These are phyloP conservation scores for Apodemia hepburni DNA, from an alignment of 2,888 invertebrate genomes.

Conservation along the genomic window DNA sequence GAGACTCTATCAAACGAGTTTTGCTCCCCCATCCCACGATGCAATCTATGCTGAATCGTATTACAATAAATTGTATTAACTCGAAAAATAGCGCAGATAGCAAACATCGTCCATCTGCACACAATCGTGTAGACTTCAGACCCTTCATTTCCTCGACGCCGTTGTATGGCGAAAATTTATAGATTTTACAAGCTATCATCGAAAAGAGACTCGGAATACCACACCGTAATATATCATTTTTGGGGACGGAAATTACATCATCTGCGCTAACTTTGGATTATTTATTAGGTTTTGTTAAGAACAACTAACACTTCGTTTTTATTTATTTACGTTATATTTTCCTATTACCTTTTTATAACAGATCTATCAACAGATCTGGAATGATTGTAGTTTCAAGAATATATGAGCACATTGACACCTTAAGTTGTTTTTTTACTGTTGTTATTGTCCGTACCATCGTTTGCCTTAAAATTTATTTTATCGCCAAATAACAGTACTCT, in stretches of 20 bases:
- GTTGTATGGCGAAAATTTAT: conserved; percentile 66
- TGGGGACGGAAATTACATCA: conserved; percentile 67
- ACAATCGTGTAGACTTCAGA: conserved; percentile 56
- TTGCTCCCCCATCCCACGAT: conserved; percentile 73
- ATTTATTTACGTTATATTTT: too few relatives aligned
- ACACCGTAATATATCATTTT: conserved; percentile 72
- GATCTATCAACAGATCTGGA: too few relatives aligned
- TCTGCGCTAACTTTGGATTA: conserved; percentile 50
- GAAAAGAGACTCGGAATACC: conserved; percentile 63
- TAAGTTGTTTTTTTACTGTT: too few relatives aligned
- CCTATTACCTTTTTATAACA: too few relatives aligned
- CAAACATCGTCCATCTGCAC: conserved; percentile 79
- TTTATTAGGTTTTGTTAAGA: conserved; percentile 27
- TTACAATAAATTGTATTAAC: conserved; percentile 81
- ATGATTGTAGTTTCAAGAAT: too few relatives aligned
- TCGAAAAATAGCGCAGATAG: conserved; percentile 78
- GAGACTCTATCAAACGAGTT: conserved; percentile 79
- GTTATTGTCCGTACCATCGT: too few relatives aligned
- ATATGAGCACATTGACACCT: too few relatives aligned
- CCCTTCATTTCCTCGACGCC: conserved; percentile 60
- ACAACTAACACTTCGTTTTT: neutral
- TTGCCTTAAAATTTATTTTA: too few relatives aligned
- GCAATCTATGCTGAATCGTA: conserved; percentile 81
- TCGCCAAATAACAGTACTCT: too few relatives aligned
- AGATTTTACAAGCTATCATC: conserved; percentile 76